A percentile compares a stretch with the other conserved stretches of the same genome.
These are phyloP conservation scores for Luehdorfia chinensis DNA, from an alignment of 1,140 invertebrate genomes.

Conservation along the genomic window DNA sequence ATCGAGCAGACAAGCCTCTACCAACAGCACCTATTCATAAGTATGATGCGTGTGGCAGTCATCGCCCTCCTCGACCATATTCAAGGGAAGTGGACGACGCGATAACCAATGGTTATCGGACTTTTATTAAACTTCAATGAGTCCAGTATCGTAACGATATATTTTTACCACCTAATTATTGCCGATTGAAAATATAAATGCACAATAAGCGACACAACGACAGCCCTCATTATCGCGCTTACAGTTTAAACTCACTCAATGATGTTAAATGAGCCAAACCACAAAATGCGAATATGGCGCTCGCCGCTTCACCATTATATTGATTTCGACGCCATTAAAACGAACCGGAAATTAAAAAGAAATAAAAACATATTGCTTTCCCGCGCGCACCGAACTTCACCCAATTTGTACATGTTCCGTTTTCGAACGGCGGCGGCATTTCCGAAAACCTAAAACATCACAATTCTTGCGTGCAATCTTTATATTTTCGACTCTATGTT, in stretches of 20 bases:
- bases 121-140: too few species aligned
- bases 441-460: slow-evolving; percentile 39
- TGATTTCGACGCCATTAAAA: slow-evolving; percentile 76
- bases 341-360: slow-evolving; percentile 75
- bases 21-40: too few species aligned
- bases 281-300: slow-evolving; percentile 71
- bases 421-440: slow-evolving; percentile 55
- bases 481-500: slow-evolving; percentile 27
- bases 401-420: slow-evolving; percentile 72
- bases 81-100: too few species aligned
- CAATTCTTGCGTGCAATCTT: slow-evolving; percentile 19
- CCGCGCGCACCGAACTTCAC: slow-evolving; percentile 69
- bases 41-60: too few species aligned
- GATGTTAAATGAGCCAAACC: slow-evolving; percentile 73
- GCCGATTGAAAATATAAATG: slow-evolving; percentile 21
- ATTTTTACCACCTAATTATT: slow-evolving; percentile 18
- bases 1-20: too few species aligned
- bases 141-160: too few species aligned
- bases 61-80: too few species aligned
- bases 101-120: too few species aligned
- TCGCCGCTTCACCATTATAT: slow-evolving; percentile 71
- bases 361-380: slow-evolving; percentile 76
- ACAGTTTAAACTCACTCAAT: slow-evolving; percentile 56
- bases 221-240: slow-evolving; percentile 51
- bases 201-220: slow-evolving; percentile 26